Base-by-base conservation (phyloP, 1,140 invertebrate species). In the Conus betulinus region DNA sequence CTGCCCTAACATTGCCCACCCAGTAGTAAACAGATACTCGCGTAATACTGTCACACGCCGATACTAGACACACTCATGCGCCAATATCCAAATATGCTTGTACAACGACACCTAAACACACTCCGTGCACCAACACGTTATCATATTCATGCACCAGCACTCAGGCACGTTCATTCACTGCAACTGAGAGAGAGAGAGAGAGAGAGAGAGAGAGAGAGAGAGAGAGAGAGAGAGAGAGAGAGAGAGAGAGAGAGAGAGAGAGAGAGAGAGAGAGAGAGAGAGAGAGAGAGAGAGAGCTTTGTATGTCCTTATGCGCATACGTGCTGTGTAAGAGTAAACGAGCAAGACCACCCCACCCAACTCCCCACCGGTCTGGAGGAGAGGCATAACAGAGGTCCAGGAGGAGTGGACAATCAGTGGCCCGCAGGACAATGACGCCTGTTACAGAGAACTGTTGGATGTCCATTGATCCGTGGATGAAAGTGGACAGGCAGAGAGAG, bases 121-220 rank as follows among this genome's bases (percentile, higher is more conserved):
- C 88, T 88, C 83, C 83, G 87, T 86, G 85, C 87, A 86, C 82
- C 83, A 90, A 88, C 85, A 76, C 88, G 84, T 90, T 87, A 85
- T 67, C 60, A 87, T 67, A 86, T 82, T 87, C 78, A 90, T 81
- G 23, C 17, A 76, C 84, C 78, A 67, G 84, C 76, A 85, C 86
- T 84, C 63, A 88, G 57, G 76, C 85, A 76, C 84, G 88, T 85
- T 85, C 85, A 17, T 4, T 5, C 57, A 88, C 55, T n/a, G 39
- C 15, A 8, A 53, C 11, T 2, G 25, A 52, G 27, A 27, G 23
- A 78, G 74, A 78, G 60, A 63, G 60, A 63, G 60, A 63, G 60
- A 78, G 74, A 27, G 20, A 78, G 79, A 23, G 20, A 76, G 10
- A 15, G 60, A 76, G 71, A 27, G 27, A 23, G 27, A 27, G 20